Percentiles rank a stretch among this genome's conserved stretches.
phyloP scores from a whole-genome alignment of 2,113 vertebrate genomes.

The Crotophaga sulcirostris region DNA sequence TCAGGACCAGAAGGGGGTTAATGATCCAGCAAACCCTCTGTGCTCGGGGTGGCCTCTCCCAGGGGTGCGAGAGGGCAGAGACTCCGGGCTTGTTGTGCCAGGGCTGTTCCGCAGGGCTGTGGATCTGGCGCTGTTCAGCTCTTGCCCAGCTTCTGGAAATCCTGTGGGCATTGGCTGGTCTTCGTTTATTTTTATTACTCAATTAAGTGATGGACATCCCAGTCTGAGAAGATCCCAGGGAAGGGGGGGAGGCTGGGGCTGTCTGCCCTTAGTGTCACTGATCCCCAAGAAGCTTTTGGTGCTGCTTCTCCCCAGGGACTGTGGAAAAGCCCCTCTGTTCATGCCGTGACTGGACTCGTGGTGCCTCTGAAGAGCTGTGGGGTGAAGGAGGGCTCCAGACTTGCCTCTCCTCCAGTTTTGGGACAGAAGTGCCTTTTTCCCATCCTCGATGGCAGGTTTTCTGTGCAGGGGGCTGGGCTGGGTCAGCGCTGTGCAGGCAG shows the following conservation, averaged over 20 bases:
- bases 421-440: background rate
- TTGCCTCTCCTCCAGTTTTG: accelerated
- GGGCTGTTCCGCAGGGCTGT: background rate
- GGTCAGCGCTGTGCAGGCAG: too few species aligned
- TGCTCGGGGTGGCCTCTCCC: background rate
- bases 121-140: background rate
- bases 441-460: accelerated
- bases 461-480: background rate
- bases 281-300: background rate
- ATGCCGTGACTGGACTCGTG: accelerated
- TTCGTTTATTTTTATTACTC: background rate
- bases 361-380: accelerated
- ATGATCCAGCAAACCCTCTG: background rate
- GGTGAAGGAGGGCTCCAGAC: background rate
- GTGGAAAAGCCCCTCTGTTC: background rate
- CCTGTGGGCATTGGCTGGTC: background rate
- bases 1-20: background rate
- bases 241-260: accelerated
- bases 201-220: background rate
- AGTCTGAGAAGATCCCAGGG: background rate
- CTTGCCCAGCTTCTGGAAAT: constrained; percentile 36
- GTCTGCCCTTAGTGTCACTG: background rate
- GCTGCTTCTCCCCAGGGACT: background rate
- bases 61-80: background rate
- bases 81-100: background rate